Evolutionary conservation across 1,140 invertebrate species (phyloP), one percentile per base, ranked within the genome.

Genomic region (Geopemphigus sp.): DNA sequence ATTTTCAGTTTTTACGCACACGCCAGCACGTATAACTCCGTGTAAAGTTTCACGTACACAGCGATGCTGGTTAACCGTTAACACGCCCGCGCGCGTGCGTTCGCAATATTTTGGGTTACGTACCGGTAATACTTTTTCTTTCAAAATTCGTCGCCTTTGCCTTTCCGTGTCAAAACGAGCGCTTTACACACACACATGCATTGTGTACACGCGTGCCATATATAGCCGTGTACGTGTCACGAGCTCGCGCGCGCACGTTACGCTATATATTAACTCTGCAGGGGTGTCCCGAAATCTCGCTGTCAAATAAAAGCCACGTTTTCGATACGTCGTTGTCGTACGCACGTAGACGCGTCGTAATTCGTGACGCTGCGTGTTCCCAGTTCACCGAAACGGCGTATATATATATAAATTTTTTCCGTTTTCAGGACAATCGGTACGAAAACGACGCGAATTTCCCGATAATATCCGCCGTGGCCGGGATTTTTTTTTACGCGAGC

Each of bases 221-320:
- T 29, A 19, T 63, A 32, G 0, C 2, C 26, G 29, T 39, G 29
- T 61, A 61, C 26, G 64, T 68, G 39, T 68, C 15, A 66, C 29
- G 32, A 14, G 45, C n/a, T 4, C 39, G 47, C 64, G 64, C 64
- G 64, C n/a, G n/a, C n/a, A n/a, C n/a, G n/a, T n/a, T n/a, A 68
- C 45, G 22, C 45, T 22, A 50, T 68, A 50, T 68, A 50, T 68
- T 68, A 68, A 50, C 45, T 47, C 45, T 17, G 1, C 12, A 22
- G 22, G 66, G 39, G 66, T 15, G n/a, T 26, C 12, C 8, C 22
- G 22, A 50, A 68, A 68, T 68, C 66, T 22, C 26, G 26, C 66
- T 68, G 66, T 68, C 64, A 68, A 68, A 47, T 68, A 68, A 68
- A 68, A 68, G 64, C 64, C 64, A 68, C 32, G 22, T 47, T 68